phyloP scores from a whole-genome alignment of 2,888 invertebrate species.

The Rhingia rostrata region DNA sequence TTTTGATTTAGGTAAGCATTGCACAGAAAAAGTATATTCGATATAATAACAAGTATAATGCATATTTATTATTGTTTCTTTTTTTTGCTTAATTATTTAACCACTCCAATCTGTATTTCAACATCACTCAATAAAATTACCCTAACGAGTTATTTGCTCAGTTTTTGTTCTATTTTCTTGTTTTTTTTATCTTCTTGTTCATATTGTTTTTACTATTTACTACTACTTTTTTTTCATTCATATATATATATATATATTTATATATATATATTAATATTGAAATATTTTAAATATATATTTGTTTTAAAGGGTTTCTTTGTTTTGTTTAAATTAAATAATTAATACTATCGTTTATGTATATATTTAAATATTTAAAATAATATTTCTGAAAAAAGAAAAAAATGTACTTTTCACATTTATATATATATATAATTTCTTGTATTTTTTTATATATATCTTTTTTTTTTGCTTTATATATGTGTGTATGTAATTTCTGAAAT shows the following conservation, averaged over 20 bases:
- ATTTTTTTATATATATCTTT: constrained; percentile 53
- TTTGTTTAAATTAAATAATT: constrained; percentile 59
- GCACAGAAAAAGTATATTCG: constrained; percentile 56
- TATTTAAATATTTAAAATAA: constrained; percentile 62
- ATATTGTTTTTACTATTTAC: constrained; percentile 52
- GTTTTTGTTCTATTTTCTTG: constrained; percentile 45
- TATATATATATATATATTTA: constrained; percentile 52
- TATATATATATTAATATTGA: constrained; percentile 66
- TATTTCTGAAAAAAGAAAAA: constrained; percentile 38
- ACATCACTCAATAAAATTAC: constrained; percentile 66
- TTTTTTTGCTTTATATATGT: constrained; percentile 22
- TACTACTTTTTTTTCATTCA: constrained; percentile 47
- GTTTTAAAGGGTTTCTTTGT: constrained; percentile 49
- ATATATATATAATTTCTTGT: constrained; percentile 56
- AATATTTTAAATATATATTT: constrained; percentile 69
- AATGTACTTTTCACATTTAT: constrained; percentile 65
- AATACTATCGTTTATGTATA: constrained; percentile 71
- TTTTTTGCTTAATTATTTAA: constrained; percentile 30
- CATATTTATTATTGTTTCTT: constrained; percentile 58
- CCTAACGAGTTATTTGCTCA: constrained; percentile 65
- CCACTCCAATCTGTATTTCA: constrained; percentile 39
- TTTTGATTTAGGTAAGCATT: constrained; percentile 53
- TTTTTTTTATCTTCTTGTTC: constrained; percentile 16
- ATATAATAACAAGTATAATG: constrained; percentile 62
- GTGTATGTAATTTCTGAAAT: constrained; percentile 48